Evolutionary conservation across 2,888 invertebrate genomes (phyloP), one percentile per base, ranked within the genome.

Genomic region (Acanthosepion esculentum): DNA sequence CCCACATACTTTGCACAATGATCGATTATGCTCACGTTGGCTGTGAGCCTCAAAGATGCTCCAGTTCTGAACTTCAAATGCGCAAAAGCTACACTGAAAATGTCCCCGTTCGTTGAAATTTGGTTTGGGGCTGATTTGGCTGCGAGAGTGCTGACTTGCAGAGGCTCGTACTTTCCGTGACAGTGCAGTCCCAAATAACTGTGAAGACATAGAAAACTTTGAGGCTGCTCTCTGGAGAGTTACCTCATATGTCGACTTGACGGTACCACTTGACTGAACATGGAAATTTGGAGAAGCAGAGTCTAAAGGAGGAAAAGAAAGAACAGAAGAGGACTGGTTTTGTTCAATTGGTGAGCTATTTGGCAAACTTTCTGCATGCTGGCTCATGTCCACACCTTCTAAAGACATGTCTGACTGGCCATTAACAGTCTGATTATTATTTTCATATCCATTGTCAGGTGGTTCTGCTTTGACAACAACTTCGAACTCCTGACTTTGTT

Each of bases 371-470:
- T 93, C 93, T 53, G 93, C 93, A 93, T 93, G 93, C 93, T 93
- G 93, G 53, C 93, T 93, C 53, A 93, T 53, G n/a, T 93, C 93
- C 18, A 93, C 93, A 93, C 93, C 93, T 93, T 93, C 93, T 93
- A 93, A 93, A 53, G 48, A 53, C 93, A 93, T 93, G 93, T 93
- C 93, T 18, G 93, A 93, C 53, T 93, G 93, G 53, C 93, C 93
- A 48, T 93, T 93, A n/a, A 93, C 53, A 18, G 48, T 93, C n/a
- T 93, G 93, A 18, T 78, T 78, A 78, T 50, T 93, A 93, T 93
- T 93, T 94, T 94, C 94, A 59, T 94, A 94, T 48, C 94, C 94
- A 94, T 94, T 94, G 55, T 94, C 94, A 55, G 94, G 94, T 64
- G 94, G 94, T 59, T 94, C 94, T 64, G 55, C 48, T n/a, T 94